Base-by-base conservation (phyloP, 2,888 invertebrate species). In the Asteroscopus sphinx region DNA sequence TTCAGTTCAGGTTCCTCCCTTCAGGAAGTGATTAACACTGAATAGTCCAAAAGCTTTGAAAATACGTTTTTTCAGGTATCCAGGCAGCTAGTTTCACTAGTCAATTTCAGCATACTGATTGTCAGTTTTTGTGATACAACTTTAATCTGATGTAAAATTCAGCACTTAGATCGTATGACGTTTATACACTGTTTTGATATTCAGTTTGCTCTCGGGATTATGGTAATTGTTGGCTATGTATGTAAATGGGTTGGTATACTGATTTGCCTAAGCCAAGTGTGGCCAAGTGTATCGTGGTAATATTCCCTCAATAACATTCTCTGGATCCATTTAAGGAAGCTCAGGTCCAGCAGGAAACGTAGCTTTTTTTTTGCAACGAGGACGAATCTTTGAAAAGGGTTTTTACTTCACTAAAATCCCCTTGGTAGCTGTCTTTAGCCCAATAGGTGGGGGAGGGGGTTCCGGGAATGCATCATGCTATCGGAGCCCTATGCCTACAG, bases 221-320 rank as follows among this genome's bases (percentile, higher is more conserved):
- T 64, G 71, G 28, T 70, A 70, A 70, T 55, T 17, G 55, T 42
- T 0, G 45, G 37, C 45, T 46, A 33, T 70, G 65, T 56, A 46
- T n/a, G n/a, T n/a, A n/a, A n/a, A n/a, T 32, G 6, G 21, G 55
- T 70, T 64, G 45, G 40, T 54, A 25, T 40, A 13, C 8, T 25
- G 13, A 40, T 40, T 40, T 25, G 12, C 21, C 4, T 36, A 11
- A 32, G 33, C 26, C 42, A 39, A 40, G 39, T 33, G 26, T 40
- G 26, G 21, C 6, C 5, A 21, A n/a, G n/a, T n/a, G n/a, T n/a
- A n/a, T n/a, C 6, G n/a, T 61, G 52, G 7, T 17, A 8, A 15
- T 45, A 32, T 53, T 54, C 26, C 15, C 16, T 26, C 11, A 8
- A 4, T 8, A 2, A 21, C 8, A 26, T 26, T 26, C 26, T 9